These are phyloP conservation scores for Poeciliopsis retropinna DNA, from an alignment of 2,113 vertebrate species.

Conservation along the genomic window DNA sequence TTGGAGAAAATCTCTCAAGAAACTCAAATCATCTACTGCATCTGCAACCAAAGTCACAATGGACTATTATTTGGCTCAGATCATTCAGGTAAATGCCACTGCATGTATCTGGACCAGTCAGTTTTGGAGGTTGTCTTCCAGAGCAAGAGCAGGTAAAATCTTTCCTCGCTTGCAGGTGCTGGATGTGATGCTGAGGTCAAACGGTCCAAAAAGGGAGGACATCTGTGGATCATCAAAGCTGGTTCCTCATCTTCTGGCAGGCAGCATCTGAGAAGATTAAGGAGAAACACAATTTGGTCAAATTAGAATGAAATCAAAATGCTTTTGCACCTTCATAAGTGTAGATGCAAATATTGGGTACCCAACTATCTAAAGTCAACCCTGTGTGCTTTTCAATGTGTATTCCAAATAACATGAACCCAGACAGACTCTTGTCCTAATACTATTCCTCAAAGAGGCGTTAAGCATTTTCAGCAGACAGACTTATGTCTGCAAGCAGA, in stretches of 20 bases:
- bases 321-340: neutral
- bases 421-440: neutral
- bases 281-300: conserved; percentile 30
- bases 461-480: neutral
- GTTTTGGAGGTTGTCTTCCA: conserved; percentile 9
- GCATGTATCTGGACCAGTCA: conserved; percentile 13
- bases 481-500: conserved; percentile 29
- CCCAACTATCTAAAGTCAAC: conserved; percentile 8
- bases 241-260: conserved; percentile 58
- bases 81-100: conserved; percentile 36
- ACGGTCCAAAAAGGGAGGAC: conserved; percentile 24
- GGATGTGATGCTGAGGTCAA: conserved; percentile 15
- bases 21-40: conserved; percentile 13
- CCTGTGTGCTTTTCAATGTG: neutral
- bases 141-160: conserved; percentile 3
- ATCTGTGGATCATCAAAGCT: conserved; percentile 49
- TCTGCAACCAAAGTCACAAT: conserved; percentile 28
- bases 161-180: conserved; percentile 26
- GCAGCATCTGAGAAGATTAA: conserved; percentile 44
- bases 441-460: neutral
- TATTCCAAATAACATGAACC: neutral
- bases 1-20: conserved; percentile 25
- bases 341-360: too few relatives aligned
- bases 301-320: neutral
- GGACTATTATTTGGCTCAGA: conserved; percentile 34